Base-by-base conservation (phyloP, 2,113 vertebrate genomes). In the Hystrix cristata region DNA sequence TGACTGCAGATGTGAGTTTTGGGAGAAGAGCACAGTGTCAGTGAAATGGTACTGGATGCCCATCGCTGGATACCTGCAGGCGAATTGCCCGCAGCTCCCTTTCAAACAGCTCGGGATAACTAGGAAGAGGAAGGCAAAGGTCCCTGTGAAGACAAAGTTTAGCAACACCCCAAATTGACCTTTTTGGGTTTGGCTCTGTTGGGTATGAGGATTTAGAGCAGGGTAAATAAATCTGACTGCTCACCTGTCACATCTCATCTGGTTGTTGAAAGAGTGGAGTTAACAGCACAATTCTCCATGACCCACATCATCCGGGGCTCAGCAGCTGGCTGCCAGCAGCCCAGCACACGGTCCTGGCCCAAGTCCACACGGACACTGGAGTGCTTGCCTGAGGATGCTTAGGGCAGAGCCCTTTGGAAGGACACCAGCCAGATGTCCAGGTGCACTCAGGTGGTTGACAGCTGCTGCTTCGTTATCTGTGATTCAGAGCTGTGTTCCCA, bases 381-480 rank as follows among this genome's bases (percentile, higher is more conserved):
- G 53, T 67, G 48, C 78, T 84, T n/a, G 86, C 69, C 18, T 34
- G 10, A 86, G 72, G 15, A 95, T 12, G 69, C 87, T 96, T 57
- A 84, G 88, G 79, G 85, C 25, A 14, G 94, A 80, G 87, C 23
- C 86, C 69, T 92, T 95, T 1, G 67, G 97, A 98, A 97, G 76
- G 31, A 74, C 27, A 29, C n/a, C 69, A 93, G 16, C 43, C 95
- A 97, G 92, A 92, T 96, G 95, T 87, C 92, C 82, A 53, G 84
- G 65, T 13, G 7, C 31, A 19, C 87, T 95, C 84, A 71, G 89
- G 34, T 0, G 72, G 89, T 53, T 79, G 84, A 82, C 82, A 96
- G 83, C 29, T 29, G 1, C 82, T 57, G 46, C 38, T 79, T 71
- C n/a, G 0, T 80, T 87, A 34, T 84, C 95, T 72, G 29, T 69